phyloP scores from a whole-genome alignment of 2,888 invertebrate species.

The Macrosoma leucophasiata region DNA sequence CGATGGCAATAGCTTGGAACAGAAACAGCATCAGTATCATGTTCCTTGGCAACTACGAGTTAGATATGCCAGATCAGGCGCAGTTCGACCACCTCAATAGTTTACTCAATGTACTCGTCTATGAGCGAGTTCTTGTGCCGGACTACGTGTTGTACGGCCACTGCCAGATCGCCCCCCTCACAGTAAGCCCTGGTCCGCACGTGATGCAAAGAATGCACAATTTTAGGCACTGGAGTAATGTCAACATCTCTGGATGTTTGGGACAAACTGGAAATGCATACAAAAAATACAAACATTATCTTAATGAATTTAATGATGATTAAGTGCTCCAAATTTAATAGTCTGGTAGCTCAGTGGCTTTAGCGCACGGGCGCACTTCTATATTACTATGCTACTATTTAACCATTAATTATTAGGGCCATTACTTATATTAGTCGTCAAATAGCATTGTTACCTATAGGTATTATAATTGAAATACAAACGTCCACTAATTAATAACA shows the following conservation, averaged over 20 bases:
- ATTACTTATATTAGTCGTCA: too few relatives aligned
- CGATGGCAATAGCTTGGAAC: conserved; percentile 47
- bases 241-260: conserved; percentile 31
- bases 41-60: conserved; percentile 54
- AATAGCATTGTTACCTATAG: too few relatives aligned
- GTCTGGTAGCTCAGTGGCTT: too few relatives aligned
- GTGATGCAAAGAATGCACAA: conserved; percentile 35
- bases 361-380: too few relatives aligned
- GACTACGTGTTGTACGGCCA: conserved; percentile 45
- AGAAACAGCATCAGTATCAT: conserved; percentile 43
- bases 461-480: too few relatives aligned
- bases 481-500: too few relatives aligned
- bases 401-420: too few relatives aligned
- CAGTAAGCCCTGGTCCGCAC: conserved; percentile 42
- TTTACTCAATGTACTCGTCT: conserved; percentile 40
- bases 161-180: conserved; percentile 44
- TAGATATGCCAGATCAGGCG: conserved; percentile 27
- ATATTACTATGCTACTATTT: too few relatives aligned
- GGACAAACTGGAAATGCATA: neutral
- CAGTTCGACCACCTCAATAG: conserved; percentile 46
- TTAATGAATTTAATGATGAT: too few relatives aligned
- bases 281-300: too few relatives aligned
- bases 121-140: conserved; percentile 32
- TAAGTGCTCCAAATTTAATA: too few relatives aligned
- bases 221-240: conserved; percentile 44